These are phyloP conservation scores for Tapera naevia DNA, from an alignment of 2,797 vertebrate genomes.

Conservation along the genomic window DNA sequence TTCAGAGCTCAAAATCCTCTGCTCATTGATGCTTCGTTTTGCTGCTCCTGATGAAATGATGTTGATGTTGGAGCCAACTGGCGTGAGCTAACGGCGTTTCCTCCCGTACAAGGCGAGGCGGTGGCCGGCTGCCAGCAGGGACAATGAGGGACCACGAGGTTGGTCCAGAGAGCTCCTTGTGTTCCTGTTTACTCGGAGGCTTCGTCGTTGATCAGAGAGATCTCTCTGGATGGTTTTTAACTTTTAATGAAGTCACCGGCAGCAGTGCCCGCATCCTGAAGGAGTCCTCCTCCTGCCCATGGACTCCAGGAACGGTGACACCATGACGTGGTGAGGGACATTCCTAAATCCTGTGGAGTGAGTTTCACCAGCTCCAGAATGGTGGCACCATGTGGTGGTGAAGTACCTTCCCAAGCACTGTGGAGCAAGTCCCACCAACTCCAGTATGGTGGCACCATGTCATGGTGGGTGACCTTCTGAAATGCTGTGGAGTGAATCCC, in stretches of 20 bases:
- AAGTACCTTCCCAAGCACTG: too few species aligned
- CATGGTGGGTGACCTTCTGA: too few species aligned
- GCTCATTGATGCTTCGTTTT: not conserved
- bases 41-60: not conserved
- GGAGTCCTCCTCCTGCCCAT: fast-evolving
- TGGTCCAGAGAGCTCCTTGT: not conserved
- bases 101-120: not conserved
- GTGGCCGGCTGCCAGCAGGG: constrained; percentile 21
- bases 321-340: fast-evolving
- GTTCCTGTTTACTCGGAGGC: constrained; percentile 24
- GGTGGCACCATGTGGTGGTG: too few species aligned
- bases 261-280: not conserved
- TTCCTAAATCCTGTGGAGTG: fast-evolving
- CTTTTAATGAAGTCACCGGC: not conserved
- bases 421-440: too few species aligned
- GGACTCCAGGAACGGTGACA: not conserved
- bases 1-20: not conserved
- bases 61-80: not conserved
- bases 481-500: not conserved
- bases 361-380: not conserved
- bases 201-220: not conserved
- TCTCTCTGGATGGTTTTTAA: not conserved
- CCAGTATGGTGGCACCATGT: too few species aligned
- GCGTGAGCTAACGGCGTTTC: not conserved
- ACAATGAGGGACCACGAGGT: not conserved